phyloP scores from a whole-genome alignment of 2,888 invertebrate genomes.

The Mayetiola destructor region DNA sequence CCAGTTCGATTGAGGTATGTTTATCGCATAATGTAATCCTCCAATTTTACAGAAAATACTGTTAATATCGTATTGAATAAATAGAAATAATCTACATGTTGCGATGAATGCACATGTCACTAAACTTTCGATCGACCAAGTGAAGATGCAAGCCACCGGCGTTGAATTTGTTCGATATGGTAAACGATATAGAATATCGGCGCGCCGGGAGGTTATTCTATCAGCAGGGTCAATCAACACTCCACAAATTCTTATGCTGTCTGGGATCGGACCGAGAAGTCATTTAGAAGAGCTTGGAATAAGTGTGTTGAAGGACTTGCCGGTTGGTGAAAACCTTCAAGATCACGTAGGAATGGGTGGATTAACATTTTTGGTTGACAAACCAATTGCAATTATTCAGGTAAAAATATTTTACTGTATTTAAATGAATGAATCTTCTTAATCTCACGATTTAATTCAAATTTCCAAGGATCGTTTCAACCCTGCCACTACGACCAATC shows the following conservation, averaged over 20 bases:
- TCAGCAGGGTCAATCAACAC: slow-evolving; percentile 85
- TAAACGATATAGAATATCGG: slow-evolving; percentile 50
- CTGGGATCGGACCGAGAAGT: slow-evolving; percentile 62
- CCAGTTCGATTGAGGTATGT: slow-evolving; percentile 50
- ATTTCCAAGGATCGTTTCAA: slow-evolving; percentile 67
- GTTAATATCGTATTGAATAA: too few relatives aligned
- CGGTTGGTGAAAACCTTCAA: slow-evolving; percentile 69
- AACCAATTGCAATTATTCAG: too few relatives aligned
- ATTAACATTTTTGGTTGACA: slow-evolving; percentile 31
- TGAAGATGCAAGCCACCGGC: slow-evolving; percentile 58
- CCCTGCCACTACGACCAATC: slow-evolving; percentile 63
- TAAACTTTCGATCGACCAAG: slow-evolving; percentile 56
- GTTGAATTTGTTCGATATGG: slow-evolving; percentile 69
- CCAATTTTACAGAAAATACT: too few relatives aligned
- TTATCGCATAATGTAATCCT: too few relatives aligned
- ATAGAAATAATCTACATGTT: slow-evolving; percentile 58
- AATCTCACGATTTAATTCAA: slow-evolving; percentile 70
- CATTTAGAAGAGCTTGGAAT: slow-evolving; percentile 58
- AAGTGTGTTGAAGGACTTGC: slow-evolving; percentile 56
- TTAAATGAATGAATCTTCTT: too few relatives aligned
- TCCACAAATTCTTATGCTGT: slow-evolving; percentile 82
- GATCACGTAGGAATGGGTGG: slow-evolving; percentile 82
- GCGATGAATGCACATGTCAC: slow-evolving; percentile 69
- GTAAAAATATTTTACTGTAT: too few relatives aligned
- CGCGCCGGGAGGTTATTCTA: slow-evolving; percentile 70